Evolutionary conservation across 2,113 vertebrate genomes (phyloP).

Genomic region (Saccopteryx bilineata): DNA sequence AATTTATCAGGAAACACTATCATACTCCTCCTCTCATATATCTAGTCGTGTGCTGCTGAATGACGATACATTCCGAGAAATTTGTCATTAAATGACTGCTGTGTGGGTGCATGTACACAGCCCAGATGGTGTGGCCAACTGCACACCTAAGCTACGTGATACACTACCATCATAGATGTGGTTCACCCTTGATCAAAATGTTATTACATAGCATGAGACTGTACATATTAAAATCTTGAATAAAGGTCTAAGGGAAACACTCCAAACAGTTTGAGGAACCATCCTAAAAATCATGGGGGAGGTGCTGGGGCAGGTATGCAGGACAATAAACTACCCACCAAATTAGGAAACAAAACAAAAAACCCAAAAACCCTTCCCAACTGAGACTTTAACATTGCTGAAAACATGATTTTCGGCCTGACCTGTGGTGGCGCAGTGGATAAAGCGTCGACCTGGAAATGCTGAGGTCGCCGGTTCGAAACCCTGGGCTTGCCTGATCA

Average conservation of each 20-base stretch:
- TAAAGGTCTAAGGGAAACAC: not conserved
- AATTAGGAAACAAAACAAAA: not conserved
- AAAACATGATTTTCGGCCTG: constrained; percentile 24
- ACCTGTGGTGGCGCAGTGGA: no score
- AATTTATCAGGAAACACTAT: not conserved
- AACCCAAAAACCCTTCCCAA: not conserved
- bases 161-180: not conserved
- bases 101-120: not conserved
- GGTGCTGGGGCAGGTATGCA: not conserved
- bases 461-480: no score
- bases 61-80: not conserved
- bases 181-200: not conserved
- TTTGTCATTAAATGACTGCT: fast-evolving
- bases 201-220: not conserved
- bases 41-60: not conserved
- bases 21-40: not conserved
- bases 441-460: no score
- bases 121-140: not conserved
- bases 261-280: not conserved
- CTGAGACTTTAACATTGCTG: not conserved
- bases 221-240: not conserved
- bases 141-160: not conserved
- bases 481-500: no score
- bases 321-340: not conserved
- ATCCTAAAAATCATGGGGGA: not conserved